phyloP scores from a whole-genome alignment of 1,140 invertebrate species.

The Schmidtea mediterranea region DNA sequence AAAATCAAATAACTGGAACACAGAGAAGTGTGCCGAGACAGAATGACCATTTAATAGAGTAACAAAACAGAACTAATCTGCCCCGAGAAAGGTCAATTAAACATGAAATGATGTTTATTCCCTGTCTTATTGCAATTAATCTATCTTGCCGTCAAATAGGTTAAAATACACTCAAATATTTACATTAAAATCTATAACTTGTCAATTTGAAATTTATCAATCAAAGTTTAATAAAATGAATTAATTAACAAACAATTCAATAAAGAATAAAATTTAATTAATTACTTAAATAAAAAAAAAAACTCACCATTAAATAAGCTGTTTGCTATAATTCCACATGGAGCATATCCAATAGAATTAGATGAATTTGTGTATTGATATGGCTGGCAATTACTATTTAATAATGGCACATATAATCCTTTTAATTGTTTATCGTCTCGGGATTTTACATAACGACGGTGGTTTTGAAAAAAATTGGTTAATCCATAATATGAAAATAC shows the following conservation, averaged over 20 bases:
- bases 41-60: no score
- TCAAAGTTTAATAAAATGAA: no score
- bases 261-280: not conserved
- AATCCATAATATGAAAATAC: constrained; percentile 5
- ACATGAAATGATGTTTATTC: no score
- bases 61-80: no score
- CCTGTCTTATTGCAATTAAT: no score
- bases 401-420: not conserved
- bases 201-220: no score
- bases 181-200: no score
- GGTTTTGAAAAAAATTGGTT: constrained; percentile 6
- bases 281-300: not conserved
- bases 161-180: no score
- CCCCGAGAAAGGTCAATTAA: no score
- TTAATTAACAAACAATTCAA: not conserved
- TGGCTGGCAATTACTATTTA: not conserved
- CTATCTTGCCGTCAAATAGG: no score
- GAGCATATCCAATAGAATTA: not conserved
- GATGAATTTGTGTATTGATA: not conserved
- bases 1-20: no score
- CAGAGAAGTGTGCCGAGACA: no score
- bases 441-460: constrained; percentile 2
- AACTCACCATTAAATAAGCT: constrained; percentile 6
- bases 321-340: constrained; percentile 5
- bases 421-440: constrained; percentile 6